These are phyloP conservation scores for Cyclina sinensis DNA, from an alignment of 1,140 invertebrate genomes.

Conservation along the genomic window DNA sequence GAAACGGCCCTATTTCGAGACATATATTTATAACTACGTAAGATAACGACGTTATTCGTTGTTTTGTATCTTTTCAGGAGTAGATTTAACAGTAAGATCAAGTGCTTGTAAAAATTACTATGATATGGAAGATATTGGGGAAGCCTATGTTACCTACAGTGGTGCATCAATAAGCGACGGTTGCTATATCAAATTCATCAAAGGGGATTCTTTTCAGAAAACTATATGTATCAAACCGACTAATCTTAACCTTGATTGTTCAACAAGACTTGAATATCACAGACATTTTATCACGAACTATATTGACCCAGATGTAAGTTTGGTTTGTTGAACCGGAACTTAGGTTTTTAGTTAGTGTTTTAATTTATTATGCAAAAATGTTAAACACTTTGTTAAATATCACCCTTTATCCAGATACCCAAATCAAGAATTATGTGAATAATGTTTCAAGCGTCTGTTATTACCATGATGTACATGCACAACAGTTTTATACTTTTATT, in stretches of 20 bases:
- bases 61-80: not conserved
- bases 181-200: not conserved
- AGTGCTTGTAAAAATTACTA: not conserved
- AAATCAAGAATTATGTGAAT: too few species aligned
- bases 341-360: too few species aligned
- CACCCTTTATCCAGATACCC: too few species aligned
- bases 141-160: not conserved
- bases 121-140: not conserved
- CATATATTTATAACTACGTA: too few species aligned
- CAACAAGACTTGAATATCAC: not conserved
- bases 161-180: not conserved
- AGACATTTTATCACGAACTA: not conserved
- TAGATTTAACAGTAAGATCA: not conserved
- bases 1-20: too few species aligned
- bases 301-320: not conserved
- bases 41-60: too few species aligned
- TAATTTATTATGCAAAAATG: too few species aligned
- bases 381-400: too few species aligned
- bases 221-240: not conserved
- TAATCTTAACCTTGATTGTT: not conserved
- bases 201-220: not conserved
- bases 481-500: too few species aligned
- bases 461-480: too few species aligned
- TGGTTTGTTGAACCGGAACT: too few species aligned
- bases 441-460: too few species aligned